These are phyloP conservation scores for Euura lappo DNA, from an alignment of 1,140 invertebrate species.

Conservation along the genomic window DNA sequence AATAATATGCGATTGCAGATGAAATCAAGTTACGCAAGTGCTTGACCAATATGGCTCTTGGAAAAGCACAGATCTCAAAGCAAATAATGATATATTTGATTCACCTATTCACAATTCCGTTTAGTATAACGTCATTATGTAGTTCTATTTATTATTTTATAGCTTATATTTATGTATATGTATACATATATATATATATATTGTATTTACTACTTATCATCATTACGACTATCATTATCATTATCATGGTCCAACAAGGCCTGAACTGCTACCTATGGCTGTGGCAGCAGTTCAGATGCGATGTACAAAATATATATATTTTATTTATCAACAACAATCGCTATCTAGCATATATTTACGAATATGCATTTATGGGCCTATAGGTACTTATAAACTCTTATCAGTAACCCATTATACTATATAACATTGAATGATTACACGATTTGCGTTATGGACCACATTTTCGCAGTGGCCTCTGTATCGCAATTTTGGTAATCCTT, in stretches of 20 bases:
- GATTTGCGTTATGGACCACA: too few species aligned
- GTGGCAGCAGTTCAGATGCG: conserved; percentile 50
- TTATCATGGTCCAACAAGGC: conserved; percentile 40
- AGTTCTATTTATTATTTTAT: neutral
- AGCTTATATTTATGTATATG: neutral
- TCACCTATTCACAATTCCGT: neutral
- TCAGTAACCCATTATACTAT: too few species aligned
- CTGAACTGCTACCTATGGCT: conserved; percentile 52
- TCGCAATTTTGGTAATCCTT: too few species aligned
- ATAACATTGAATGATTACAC: too few species aligned
- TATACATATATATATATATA: neutral
- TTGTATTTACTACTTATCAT: neutral
- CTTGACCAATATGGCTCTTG: conserved; percentile 51
- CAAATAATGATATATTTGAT: neutral
- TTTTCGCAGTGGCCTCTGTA: too few species aligned
- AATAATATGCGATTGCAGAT: neutral
- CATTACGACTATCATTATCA: conserved; percentile 12
- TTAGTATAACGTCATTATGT: neutral
- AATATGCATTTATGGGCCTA: too few species aligned
- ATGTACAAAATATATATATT: conserved; percentile 49
- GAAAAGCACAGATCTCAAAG: conserved; percentile 12
- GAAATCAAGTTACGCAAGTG: conserved; percentile 22
- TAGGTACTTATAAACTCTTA: too few species aligned
- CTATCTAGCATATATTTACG: neutral
- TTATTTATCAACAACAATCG: conserved; percentile 14